Conservation (phyloP, 2,797 vertebrate genomes). For the Darevskia nairensis region DNA sequence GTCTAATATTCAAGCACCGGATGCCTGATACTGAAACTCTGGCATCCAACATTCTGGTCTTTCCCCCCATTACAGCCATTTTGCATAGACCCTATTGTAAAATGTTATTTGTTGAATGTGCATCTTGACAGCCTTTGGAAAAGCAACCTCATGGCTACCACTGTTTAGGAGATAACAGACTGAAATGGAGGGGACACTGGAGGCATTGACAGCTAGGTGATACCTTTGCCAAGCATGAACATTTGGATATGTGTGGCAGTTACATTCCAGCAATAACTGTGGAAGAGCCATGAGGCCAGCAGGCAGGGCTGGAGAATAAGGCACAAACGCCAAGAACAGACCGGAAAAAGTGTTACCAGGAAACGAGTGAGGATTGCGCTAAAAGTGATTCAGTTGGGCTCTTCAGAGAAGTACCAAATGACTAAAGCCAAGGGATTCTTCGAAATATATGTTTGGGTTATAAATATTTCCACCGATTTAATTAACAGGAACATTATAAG, state of each 20-base stretch:
- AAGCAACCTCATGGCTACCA: slow-evolving; percentile 15
- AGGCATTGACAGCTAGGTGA: slow-evolving; percentile 54
- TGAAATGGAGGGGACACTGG: background rate
- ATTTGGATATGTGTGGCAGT: background rate
- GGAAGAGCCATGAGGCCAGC: slow-evolving; percentile 12
- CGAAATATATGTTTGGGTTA: slow-evolving; percentile 12
- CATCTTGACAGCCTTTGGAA: slow-evolving; percentile 59
- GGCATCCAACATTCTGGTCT: background rate
- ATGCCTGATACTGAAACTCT: background rate
- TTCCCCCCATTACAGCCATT: background rate
- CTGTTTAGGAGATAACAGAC: background rate
- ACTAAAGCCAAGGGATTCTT: slow-evolving; percentile 14
- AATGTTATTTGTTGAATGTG: slow-evolving; percentile 59
- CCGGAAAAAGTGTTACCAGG: background rate
- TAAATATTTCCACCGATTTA: background rate
- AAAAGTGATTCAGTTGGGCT: slow-evolving; percentile 16
- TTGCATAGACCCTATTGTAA: background rate
- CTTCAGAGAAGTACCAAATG: slow-evolving; percentile 2
- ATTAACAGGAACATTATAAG: slow-evolving; percentile 16
- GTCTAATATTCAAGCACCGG: background rate
- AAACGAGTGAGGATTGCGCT: background rate
- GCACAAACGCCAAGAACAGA: background rate
- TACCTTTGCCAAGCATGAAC: slow-evolving; percentile 23
- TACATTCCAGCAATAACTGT: slow-evolving; percentile 32
- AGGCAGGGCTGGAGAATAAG: background rate